A percentile compares a stretch with the other conserved stretches of the same genome.
phyloP scores from a whole-genome alignment of 1,140 invertebrate genomes.

The Drosophila watanabei region DNA sequence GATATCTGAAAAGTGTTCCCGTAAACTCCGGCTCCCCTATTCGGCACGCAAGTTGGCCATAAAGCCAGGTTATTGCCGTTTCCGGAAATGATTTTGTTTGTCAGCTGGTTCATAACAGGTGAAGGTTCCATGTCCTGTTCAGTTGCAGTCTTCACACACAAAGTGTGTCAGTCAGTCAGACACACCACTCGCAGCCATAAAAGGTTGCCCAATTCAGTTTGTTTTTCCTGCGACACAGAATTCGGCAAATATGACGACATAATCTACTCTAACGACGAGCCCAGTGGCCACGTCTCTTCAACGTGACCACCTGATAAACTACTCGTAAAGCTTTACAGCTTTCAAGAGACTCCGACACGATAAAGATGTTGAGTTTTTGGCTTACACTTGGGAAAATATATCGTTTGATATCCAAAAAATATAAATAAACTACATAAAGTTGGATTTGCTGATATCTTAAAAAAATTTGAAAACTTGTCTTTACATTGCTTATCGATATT shows the following conservation, averaged over 20 bases:
- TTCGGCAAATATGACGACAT: constrained; percentile 27
- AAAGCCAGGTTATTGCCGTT: constrained; percentile 25
- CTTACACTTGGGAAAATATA: constrained; percentile 8
- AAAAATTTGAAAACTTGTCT: not conserved
- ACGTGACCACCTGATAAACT: constrained; percentile 45
- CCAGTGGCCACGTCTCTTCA: constrained; percentile 42
- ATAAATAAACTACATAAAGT: not conserved
- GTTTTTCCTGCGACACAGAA: constrained; percentile 3
- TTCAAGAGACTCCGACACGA: constrained; percentile 31
- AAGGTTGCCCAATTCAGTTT: constrained; percentile 17
- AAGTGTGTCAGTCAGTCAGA: constrained; percentile 3
- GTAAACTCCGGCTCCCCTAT: not conserved
- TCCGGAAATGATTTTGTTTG: constrained; percentile 30
- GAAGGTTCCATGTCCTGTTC: not conserved
- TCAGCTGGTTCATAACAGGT: constrained; percentile 18
- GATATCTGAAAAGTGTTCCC: not conserved
- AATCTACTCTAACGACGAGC: constrained; percentile 20
- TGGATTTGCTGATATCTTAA: no score
- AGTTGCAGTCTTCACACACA: not conserved
- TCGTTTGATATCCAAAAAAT: not conserved
- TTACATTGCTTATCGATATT: no score
- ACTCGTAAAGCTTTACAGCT: constrained; percentile 38
- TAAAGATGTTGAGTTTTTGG: constrained; percentile 23
- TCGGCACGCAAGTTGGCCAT: constrained; percentile 41
- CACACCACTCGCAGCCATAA: constrained; percentile 6